These are phyloP conservation scores for Dendroctonus ponderosae DNA, from an alignment of 1,140 invertebrate species.

Conservation along the genomic window DNA sequence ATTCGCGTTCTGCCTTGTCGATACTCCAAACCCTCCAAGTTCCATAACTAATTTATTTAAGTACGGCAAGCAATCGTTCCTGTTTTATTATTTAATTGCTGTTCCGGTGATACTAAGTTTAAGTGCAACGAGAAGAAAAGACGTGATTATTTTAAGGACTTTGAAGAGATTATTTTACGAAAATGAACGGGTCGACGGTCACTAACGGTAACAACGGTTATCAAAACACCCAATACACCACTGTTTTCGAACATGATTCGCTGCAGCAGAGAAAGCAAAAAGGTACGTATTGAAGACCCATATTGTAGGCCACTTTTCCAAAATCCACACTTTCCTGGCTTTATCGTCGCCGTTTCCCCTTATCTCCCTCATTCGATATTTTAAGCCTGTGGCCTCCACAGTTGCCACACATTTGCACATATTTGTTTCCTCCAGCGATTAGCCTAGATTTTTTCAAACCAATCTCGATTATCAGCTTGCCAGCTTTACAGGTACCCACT, in stretches of 20 bases:
- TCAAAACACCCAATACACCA: slow-evolving; percentile 7
- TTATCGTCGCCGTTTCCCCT: not conserved
- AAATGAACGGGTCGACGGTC: slow-evolving; percentile 22
- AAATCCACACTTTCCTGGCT: not conserved
- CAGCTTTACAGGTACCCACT: no score
- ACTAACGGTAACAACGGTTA: slow-evolving; percentile 17
- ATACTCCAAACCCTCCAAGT: no score
- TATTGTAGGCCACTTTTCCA: not conserved
- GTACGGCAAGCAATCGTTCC: no score
- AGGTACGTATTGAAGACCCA: slow-evolving; percentile 3
- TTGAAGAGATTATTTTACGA: not conserved
- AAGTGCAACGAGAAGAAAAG: slow-evolving; percentile 4
- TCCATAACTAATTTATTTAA: no score
- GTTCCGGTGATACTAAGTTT: slow-evolving; percentile 16
- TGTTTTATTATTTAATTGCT: no score
- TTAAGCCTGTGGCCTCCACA: no score
- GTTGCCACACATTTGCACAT: no score
- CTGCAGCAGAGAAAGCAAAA: slow-evolving; percentile 15
- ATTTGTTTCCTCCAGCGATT: no score
- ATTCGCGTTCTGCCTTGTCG: no score
- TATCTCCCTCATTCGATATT: no score
- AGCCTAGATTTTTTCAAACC: no score
- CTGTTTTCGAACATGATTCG: slow-evolving; percentile 13
- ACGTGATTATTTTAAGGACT: not conserved
- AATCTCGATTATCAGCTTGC: no score